Evolutionary conservation across 2,797 vertebrate genomes (phyloP).

Genomic region (Gephyroberyx darwinii): DNA sequence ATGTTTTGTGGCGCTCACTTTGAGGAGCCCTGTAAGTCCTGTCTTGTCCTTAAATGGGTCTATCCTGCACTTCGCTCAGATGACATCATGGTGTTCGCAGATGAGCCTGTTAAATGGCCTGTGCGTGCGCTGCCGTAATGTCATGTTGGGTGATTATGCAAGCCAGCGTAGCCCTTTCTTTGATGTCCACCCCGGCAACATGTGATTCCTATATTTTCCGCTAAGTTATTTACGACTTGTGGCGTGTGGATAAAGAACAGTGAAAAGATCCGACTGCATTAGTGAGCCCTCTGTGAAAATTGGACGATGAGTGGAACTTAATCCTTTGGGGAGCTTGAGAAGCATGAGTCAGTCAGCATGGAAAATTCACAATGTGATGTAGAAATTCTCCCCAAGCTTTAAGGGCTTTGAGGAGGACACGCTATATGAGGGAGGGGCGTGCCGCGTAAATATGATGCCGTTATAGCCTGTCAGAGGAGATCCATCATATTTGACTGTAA

Average conservation of each 20-base stretch:
- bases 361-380: slow-evolving; percentile 79
- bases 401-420: slow-evolving; percentile 73
- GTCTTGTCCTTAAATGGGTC: slow-evolving; percentile 68
- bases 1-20: slow-evolving; percentile 45
- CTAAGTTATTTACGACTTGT: slow-evolving; percentile 78
- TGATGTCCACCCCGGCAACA: slow-evolving; percentile 75
- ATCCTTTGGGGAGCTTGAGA: slow-evolving; percentile 74
- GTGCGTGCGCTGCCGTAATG: slow-evolving; percentile 71
- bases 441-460: slow-evolving; percentile 59
- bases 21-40: slow-evolving; percentile 47
- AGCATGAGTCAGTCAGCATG: slow-evolving; percentile 79
- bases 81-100: slow-evolving; percentile 78
- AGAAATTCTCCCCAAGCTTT: slow-evolving; percentile 70
- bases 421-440: slow-evolving; percentile 66
- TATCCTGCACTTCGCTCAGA: slow-evolving; percentile 64
- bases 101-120: slow-evolving; percentile 73
- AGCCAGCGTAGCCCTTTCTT: slow-evolving; percentile 69
- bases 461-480: slow-evolving; percentile 55
- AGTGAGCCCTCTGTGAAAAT: slow-evolving; percentile 68
- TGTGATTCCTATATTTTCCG: slow-evolving; percentile 77
- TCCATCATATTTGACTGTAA: slow-evolving; percentile 41
- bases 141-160: slow-evolving; percentile 72
- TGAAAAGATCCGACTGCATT: slow-evolving; percentile 69
- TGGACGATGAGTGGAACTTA: slow-evolving; percentile 72
- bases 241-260: slow-evolving; percentile 73